Conservation (phyloP, 2,888 invertebrate genomes). For the Carterocephalus palaemon region DNA sequence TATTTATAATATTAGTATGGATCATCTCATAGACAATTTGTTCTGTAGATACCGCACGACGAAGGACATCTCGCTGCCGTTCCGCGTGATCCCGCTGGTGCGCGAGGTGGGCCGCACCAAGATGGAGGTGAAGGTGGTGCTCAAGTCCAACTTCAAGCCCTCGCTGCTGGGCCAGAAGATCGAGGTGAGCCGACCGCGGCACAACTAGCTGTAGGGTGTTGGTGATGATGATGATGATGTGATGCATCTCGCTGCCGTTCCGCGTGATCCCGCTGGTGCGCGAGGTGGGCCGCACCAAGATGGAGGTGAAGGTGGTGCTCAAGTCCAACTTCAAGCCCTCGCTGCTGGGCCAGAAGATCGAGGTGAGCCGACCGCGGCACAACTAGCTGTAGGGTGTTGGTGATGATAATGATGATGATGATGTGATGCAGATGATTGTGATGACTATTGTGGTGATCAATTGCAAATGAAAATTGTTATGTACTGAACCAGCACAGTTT, state of each 20-base stretch:
- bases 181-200: too few species aligned
- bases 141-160: conserved; percentile 99
- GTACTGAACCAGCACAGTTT: too few species aligned
- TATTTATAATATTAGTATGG: too few species aligned
- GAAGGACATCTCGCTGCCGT: conserved; percentile 99
- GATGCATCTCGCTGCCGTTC: conserved; percentile 99
- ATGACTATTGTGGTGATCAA: too few species aligned
- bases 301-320: conserved; percentile 99
- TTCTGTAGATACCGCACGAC: conserved; percentile 95
- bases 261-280: conserved; percentile 98
- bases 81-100: conserved; percentile 98
- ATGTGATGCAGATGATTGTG: too few species aligned
- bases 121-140: conserved; percentile 99
- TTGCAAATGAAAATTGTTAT: too few species aligned
- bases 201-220: too few species aligned
- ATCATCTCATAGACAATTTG: too few species aligned
- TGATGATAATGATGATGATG: too few species aligned
- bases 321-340: conserved; percentile 99
- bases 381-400: too few species aligned
- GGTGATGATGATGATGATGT: too few species aligned
- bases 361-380: too few species aligned
- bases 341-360: conserved; percentile 98
- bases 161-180: conserved; percentile 99
- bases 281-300: conserved; percentile 98
- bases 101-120: conserved; percentile 98